phyloP scores from a whole-genome alignment of 2,888 invertebrate species.

The Tanytarsus gracilentus region DNA sequence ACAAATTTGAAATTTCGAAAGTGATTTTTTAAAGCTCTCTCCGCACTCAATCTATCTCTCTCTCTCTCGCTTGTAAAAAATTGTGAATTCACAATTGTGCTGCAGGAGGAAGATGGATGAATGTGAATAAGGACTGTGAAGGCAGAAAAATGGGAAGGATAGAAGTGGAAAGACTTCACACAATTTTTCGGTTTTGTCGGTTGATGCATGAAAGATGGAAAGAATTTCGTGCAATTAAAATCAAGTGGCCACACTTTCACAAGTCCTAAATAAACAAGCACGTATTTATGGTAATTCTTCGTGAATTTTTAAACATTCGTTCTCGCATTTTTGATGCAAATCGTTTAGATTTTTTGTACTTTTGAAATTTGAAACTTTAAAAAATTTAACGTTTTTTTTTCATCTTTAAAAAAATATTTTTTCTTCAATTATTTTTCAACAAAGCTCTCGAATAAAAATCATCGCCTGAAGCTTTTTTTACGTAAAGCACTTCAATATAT shows the following conservation, averaged over 20 bases:
- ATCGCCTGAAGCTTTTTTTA: too few species aligned
- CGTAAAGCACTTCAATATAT: too few species aligned
- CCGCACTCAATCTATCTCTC: neutral
- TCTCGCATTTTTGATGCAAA: neutral
- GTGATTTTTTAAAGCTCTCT: neutral
- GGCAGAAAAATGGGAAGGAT: too few species aligned
- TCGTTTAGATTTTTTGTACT: too few species aligned
- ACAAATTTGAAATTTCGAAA: slow-evolving; percentile 2
- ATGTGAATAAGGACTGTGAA: too few species aligned
- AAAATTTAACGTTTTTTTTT: too few species aligned
- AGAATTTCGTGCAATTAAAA: slow-evolving; percentile 5
- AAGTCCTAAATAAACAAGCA: slow-evolving; percentile 15
- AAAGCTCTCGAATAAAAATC: too few species aligned
- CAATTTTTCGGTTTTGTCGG: neutral
- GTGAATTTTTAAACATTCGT: slow-evolving; percentile 1
- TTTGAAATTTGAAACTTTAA: too few species aligned
- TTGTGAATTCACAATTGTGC: neutral
- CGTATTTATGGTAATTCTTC: slow-evolving; percentile 14
- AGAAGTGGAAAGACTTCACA: too few species aligned
- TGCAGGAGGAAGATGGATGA: too few species aligned
- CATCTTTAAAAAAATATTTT: too few species aligned
- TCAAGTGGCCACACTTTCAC: slow-evolving; percentile 5
- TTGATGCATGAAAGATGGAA: slow-evolving; percentile 1
- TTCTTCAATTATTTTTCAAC: too few species aligned
- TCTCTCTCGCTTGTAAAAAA: neutral